A percentile compares a stretch with the other conserved stretches of the same genome.
Evolutionary conservation across 2,113 vertebrate species (phyloP).

Genomic region (Leuciscus idus): DNA sequence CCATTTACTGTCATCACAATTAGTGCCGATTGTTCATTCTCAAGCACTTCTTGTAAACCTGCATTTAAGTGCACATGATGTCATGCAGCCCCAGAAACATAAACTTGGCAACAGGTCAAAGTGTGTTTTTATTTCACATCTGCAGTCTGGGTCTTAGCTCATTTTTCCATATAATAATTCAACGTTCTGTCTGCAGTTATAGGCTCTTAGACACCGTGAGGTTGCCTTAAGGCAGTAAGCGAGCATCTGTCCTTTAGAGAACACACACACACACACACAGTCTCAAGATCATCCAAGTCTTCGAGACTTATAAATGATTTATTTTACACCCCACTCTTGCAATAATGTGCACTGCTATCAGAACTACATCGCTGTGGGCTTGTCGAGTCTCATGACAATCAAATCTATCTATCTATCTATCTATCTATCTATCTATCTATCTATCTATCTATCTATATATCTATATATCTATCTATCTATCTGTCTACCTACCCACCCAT

Average conservation of each 20-base stretch:
- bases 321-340: conserved; percentile 22
- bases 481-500: background rate
- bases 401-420: background rate
- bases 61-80: conserved; percentile 8
- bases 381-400: background rate
- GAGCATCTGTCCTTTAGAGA: conserved; percentile 60
- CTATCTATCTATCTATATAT: background rate
- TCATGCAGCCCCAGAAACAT: conserved; percentile 10
- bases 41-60: background rate
- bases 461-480: background rate
- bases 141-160: conserved; percentile 17
- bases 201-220: conserved; percentile 7
- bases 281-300: conserved; percentile 47
- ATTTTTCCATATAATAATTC: conserved; percentile 37
- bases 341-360: conserved; percentile 16
- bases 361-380: background rate
- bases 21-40: background rate
- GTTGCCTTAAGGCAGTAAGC: conserved; percentile 53
- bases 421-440: background rate
- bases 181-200: conserved; percentile 12
- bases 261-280: conserved; percentile 6
- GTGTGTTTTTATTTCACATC: background rate
- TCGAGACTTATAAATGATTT: conserved; percentile 70
- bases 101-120: conserved; percentile 15
- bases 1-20: background rate